phyloP scores from a whole-genome alignment of 1,140 invertebrate genomes.

The Idris sp. region DNA sequence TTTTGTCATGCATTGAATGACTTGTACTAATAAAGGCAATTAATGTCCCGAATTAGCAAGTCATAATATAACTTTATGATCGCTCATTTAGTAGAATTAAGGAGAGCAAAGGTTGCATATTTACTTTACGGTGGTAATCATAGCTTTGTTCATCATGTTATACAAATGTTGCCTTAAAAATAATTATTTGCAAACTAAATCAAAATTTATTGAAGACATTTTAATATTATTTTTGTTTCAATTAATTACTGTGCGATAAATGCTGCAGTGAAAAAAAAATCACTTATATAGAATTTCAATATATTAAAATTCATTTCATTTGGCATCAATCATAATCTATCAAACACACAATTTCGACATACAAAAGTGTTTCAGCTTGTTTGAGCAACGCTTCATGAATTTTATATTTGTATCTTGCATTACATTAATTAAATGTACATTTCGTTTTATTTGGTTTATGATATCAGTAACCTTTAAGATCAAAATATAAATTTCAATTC shows the following conservation, averaged over 20 bases:
- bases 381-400: too few species aligned
- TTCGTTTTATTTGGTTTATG: too few species aligned
- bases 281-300: too few species aligned
- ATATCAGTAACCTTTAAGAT: too few species aligned
- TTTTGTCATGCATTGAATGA: conserved; percentile 47
- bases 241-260: conserved; percentile 17
- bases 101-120: conserved; percentile 50
- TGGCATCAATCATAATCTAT: too few species aligned
- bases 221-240: conserved; percentile 12
- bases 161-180: conserved; percentile 6
- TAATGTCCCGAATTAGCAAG: conserved; percentile 51
- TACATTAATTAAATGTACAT: too few species aligned
- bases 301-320: too few species aligned
- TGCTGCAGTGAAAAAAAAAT: conserved; percentile 20
- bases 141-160: conserved; percentile 6
- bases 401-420: too few species aligned
- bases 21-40: conserved; percentile 53
- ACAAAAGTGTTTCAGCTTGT: too few species aligned
- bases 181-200: conserved; percentile 29
- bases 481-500: too few species aligned
- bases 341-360: too few species aligned
- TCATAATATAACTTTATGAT: conserved; percentile 57
- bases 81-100: conserved; percentile 48
- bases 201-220: background rate
- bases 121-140: conserved; percentile 35